Conservation (phyloP, 2,797 vertebrate genomes). For the Notoglanidium macrostoma region DNA sequence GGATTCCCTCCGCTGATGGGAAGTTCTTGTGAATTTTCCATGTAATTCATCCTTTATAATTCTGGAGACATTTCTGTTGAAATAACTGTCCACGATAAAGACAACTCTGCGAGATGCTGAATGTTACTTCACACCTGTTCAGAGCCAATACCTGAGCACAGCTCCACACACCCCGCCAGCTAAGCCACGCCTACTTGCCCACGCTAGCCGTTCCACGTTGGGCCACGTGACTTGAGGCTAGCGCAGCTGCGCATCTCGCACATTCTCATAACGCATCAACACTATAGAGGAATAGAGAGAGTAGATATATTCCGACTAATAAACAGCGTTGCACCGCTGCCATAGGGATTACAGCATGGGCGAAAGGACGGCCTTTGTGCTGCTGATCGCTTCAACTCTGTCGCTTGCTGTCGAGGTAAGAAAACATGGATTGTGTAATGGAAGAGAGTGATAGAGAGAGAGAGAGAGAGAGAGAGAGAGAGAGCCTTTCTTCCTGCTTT, state of each 20-base stretch:
- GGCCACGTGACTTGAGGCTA: conserved; percentile 8
- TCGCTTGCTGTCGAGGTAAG: conserved; percentile 79
- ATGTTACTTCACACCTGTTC: not conserved
- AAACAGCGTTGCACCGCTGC: conserved; percentile 52
- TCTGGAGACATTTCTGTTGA: not conserved
- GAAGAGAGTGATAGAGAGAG: not conserved
- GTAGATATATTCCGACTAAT: conserved; percentile 27
- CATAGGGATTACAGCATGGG: conserved; percentile 64
- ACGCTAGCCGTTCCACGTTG: not conserved
- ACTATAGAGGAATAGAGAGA: conserved; percentile 43
- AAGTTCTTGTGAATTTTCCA: not conserved
- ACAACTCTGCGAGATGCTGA: not conserved
- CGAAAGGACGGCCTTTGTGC: conserved; percentile 68
- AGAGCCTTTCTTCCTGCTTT: conserved; percentile 9
- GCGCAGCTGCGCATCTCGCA: conserved; percentile 59
- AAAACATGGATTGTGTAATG: conserved; percentile 21
- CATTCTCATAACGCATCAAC: conserved; percentile 55
- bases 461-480: too few relatives aligned
- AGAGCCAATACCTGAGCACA: not conserved
- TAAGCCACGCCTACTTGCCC: conserved; percentile 9
- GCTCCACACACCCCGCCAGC: not conserved
- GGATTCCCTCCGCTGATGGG: not conserved
- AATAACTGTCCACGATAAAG: not conserved
- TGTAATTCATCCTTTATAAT: not conserved
- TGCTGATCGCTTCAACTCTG: conserved; percentile 75